Base-by-base conservation (phyloP, 1,140 invertebrate species). In the Zaprionus nigranus region DNA sequence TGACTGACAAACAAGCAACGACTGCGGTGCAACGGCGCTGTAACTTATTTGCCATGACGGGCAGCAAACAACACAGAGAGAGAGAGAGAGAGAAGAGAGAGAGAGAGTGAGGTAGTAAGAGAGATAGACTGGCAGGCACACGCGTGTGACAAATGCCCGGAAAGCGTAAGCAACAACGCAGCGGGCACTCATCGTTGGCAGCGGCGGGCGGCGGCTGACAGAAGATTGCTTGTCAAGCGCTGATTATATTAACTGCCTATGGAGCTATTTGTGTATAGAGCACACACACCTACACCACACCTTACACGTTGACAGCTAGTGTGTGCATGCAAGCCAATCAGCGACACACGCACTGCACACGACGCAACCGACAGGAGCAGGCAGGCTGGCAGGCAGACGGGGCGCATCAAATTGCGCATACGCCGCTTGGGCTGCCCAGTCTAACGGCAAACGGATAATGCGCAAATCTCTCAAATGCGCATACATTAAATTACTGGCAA, bases 181-280 rank as follows among this genome's bases (percentile, higher is more conserved):
- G 61, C 83, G 62, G 76, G 71, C 75, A 77, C 72, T 79, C 83
- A 87, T 86, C 75, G 69, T 79, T n/a, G n/a, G n/a, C 79, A 70
- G n/a, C n/a, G 30, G 9, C 30, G 9, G 9, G 30, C 30, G 30
- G 3, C 0, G 30, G 66, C 76, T 80, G 70, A 78, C 46, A 72
- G 67, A 75, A 87, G 81, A 87, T 87, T 87, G 81, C 84, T 84
- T 88, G 84, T 87, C 84, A 87, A 73, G 78, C 57, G 62, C 75
- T 88, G 85, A 87, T 88, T 87, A 88, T 87, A 87, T 88, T 87
- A 87, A 87, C 84, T 65, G 64, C 80, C 84, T 68, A 71, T 70
- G 75, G 63, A 81, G 69, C 67, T 38, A 60, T 46, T 34, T 66
- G 30, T 34, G 30, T 34, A 34, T 34, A 34, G 30, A 34, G 30